phyloP scores from a whole-genome alignment of 1,140 invertebrate species.

The Hyles vespertilio region DNA sequence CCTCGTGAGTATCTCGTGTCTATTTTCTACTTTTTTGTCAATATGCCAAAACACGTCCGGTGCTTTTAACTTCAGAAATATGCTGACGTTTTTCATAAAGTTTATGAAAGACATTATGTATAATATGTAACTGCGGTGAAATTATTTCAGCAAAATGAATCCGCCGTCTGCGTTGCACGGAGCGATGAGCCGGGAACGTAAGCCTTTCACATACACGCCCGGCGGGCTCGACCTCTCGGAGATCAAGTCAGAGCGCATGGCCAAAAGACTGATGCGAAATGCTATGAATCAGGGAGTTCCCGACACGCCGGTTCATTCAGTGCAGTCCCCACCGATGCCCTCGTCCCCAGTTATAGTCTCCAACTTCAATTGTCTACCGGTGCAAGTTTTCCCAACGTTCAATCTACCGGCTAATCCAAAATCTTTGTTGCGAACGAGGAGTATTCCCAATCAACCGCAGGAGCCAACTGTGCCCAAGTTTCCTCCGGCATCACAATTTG shows the following conservation, averaged over 20 bases:
- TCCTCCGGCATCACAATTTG: conserved; percentile 17
- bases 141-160: conserved; percentile 76
- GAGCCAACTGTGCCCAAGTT: conserved; percentile 23
- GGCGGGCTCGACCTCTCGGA: conserved; percentile 93
- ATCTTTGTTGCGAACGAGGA: conserved; percentile 61
- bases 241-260: conserved; percentile 93
- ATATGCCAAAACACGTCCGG: conserved; percentile 50
- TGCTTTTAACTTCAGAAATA: conserved; percentile 32
- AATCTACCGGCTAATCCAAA: conserved; percentile 70
- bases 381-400: conserved; percentile 71
- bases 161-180: conserved; percentile 92
- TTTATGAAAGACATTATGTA: conserved; percentile 14
- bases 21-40: conserved; percentile 61
- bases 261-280: conserved; percentile 84
- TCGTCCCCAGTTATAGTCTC: conserved; percentile 53
- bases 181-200: conserved; percentile 89
- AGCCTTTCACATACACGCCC: conserved; percentile 96
- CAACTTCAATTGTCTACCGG: conserved; percentile 64
- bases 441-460: conserved; percentile 45
- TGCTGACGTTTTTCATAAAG: conserved; percentile 22
- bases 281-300: conserved; percentile 78
- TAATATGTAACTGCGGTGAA: conserved; percentile 25
- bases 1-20: conserved; percentile 60
- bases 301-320: conserved; percentile 55
- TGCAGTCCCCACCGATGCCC: conserved; percentile 46